Conservation (phyloP, 2,797 vertebrate genomes). For the Chelidonichthys spinosus region DNA sequence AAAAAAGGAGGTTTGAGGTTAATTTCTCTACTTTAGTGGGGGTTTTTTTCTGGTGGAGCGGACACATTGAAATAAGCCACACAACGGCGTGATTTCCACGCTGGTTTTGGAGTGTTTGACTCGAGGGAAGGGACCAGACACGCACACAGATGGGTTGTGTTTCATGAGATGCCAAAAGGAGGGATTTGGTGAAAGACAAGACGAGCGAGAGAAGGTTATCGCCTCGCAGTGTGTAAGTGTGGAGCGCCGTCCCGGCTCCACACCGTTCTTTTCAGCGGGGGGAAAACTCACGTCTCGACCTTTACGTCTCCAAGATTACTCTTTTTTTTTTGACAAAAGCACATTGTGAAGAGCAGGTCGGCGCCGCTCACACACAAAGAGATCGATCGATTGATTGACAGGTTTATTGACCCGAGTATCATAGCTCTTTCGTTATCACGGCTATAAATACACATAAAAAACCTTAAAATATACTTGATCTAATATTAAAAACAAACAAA, state of each 20-base stretch:
- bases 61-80: conserved; percentile 45
- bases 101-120: conserved; percentile 70
- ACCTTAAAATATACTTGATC: conserved; percentile 21
- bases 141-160: conserved; percentile 61
- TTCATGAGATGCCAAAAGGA: conserved; percentile 73
- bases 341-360: conserved; percentile 39
- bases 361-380: conserved; percentile 7
- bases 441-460: conserved; percentile 17
- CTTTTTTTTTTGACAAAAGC: conserved; percentile 39
- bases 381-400: conserved; percentile 36
- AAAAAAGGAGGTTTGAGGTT: conserved; percentile 55
- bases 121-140: conserved; percentile 43
- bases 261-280: conserved; percentile 42
- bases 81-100: conserved; percentile 63
- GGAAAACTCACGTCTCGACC: conserved; percentile 55
- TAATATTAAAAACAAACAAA: conserved; percentile 23
- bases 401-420: conserved; percentile 25
- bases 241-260: conserved; percentile 30
- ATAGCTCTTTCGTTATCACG: neutral
- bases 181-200: conserved; percentile 71
- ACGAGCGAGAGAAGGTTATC: conserved; percentile 63
- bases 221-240: conserved; percentile 51
- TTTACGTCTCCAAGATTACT: conserved; percentile 54
- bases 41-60: conserved; percentile 29
- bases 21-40: conserved; percentile 33